A percentile compares a stretch with the other conserved stretches of the same genome.
Conservation (phyloP, 2,797 vertebrate genomes). For the Phrynocephalus guinanensis region DNA sequence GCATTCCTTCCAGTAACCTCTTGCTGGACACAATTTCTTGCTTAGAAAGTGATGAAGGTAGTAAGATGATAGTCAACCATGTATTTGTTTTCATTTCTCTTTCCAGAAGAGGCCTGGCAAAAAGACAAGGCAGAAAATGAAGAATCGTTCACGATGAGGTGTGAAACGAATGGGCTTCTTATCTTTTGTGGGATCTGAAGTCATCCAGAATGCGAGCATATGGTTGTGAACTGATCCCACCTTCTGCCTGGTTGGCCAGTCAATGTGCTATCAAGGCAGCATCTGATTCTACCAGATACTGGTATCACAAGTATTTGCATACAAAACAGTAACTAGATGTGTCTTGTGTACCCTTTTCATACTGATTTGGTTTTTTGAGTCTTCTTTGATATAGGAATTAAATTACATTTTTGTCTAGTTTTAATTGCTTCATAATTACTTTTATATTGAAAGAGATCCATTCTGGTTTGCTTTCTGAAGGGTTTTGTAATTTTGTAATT, state of each 20-base stretch:
- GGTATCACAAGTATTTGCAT: conserved; percentile 27
- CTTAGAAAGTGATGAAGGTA: background rate
- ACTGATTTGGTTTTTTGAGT: conserved; percentile 45
- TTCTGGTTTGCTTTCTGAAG: background rate
- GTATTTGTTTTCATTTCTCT: conserved; percentile 15
- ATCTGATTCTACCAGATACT: conserved; percentile 29
- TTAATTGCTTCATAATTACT: background rate
- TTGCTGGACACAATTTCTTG: background rate
- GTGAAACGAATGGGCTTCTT: conserved; percentile 11
- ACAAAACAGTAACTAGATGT: conserved; percentile 44
- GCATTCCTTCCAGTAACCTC: background rate
- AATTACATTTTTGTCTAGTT: conserved; percentile 53
- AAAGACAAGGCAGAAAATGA: conserved; percentile 89
- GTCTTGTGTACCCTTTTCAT: conserved; percentile 30
- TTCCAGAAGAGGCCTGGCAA: conserved; percentile 95
- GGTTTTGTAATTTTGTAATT: conserved; percentile 8
- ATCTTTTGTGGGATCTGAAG: background rate
- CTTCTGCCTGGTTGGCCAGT: background rate
- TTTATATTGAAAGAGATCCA: background rate
- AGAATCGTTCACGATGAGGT: conserved; percentile 77
- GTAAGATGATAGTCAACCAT: background rate
- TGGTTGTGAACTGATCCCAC: conserved; percentile 25
- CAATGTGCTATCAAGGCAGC: background rate
- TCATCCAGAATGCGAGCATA: background rate
- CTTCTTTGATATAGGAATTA: conserved; percentile 2